These are phyloP conservation scores for Athrips mouffetella DNA, from an alignment of 2,888 invertebrate genomes.

Conservation along the genomic window DNA sequence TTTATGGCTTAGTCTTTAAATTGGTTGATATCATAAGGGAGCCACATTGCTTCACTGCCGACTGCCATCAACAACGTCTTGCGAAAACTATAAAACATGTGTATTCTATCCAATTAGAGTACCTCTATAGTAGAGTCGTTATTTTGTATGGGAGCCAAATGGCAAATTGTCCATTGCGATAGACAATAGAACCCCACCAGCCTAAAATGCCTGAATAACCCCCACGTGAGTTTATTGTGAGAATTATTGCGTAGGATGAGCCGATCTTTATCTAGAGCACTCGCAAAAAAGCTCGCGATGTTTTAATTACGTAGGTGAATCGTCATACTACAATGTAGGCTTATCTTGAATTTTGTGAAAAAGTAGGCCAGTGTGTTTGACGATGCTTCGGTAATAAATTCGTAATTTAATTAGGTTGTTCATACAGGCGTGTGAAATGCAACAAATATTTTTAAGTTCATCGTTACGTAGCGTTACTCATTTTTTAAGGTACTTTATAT, in stretches of 20 bases:
- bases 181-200: neutral
- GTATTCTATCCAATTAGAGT: too few relatives aligned
- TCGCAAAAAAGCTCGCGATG: slow-evolving; percentile 1
- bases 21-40: too few relatives aligned
- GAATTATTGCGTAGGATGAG: neutral
- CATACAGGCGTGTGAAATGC: too few relatives aligned
- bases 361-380: neutral
- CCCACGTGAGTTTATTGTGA: neutral
- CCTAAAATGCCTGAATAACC: neutral
- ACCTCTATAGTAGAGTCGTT: neutral
- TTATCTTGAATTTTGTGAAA: neutral
- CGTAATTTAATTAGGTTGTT: too few relatives aligned
- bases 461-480: too few relatives aligned
- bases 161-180: neutral
- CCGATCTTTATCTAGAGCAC: neutral
- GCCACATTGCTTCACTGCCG: neutral
- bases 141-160: neutral
- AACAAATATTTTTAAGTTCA: too few relatives aligned
- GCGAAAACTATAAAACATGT: neutral
- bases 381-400: too few relatives aligned
- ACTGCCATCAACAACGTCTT: neutral
- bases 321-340: neutral
- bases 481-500: too few relatives aligned
- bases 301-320: slow-evolving; percentile 1
- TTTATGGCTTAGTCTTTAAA: too few relatives aligned